Base-by-base conservation (phyloP, 2,113 vertebrate genomes). In the Deroptyus accipitrinus region DNA sequence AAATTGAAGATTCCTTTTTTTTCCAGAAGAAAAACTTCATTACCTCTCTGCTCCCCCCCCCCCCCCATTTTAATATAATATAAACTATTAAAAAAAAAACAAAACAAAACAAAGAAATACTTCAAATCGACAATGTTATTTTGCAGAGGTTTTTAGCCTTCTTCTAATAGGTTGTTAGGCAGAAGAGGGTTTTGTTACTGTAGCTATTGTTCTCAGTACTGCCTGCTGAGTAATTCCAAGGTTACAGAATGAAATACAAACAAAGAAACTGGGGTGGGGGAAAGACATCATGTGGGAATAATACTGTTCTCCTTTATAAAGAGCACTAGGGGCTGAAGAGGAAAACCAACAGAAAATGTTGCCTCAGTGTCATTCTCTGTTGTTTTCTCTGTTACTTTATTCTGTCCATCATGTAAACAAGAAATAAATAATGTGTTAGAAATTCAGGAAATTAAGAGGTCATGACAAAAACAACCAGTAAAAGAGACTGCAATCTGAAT, bases 151-250 rank as follows among this genome's bases (percentile, higher is more conserved):
- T 80, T 82, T 92, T 48, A 72, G 48, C 24, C 30, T 14, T 49
- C 44, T 54, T 72, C 81, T 69, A 30, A 20, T 3, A 70, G 28
- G 19, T 13, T 86, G 73, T 35, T 48, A 82, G 42, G 86, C 31
- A 90, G 49, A 78, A 81, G 64, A 83, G 64, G 42, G 8, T 92
- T 91, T 70, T 93, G 49, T 83, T 74, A 35, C 49, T 88, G 9
- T 42, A 28, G 83, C 69, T 91, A 19, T 87, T 79, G 55, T 48
- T 94, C 68, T 37, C 9, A 17, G 66, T 46, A 24, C 15, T 84
- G 88, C 55, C 86, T 94, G 80, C 73, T 82, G 81, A 84, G 69
- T 37, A 83, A 76, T 78, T 88, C 86, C 95, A 92, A 93, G 73
- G 83, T 86, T 62, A 44, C 11, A 24, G 51, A 93, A 91, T 35